Percentiles rank a stretch among this genome's conserved stretches.
Conservation (phyloP, 1,140 invertebrate genomes). For the Amphibalanus amphitrite region DNA sequence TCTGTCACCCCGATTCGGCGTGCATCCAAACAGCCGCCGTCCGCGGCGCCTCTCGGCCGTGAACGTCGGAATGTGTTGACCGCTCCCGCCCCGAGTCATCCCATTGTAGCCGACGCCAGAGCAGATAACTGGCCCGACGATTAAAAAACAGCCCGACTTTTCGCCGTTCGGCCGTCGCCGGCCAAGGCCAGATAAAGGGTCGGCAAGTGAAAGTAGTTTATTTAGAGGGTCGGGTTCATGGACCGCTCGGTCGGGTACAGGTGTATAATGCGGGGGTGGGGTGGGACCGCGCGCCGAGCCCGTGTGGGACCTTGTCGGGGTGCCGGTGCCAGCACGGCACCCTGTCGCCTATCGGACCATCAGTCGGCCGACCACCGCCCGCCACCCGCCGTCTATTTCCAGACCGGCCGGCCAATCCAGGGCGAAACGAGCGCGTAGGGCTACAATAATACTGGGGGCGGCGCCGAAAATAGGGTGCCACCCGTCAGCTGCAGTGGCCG, state of each 20-base stretch:
- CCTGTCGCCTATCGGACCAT: not conserved
- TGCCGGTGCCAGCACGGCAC: not conserved
- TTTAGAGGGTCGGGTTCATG: not conserved
- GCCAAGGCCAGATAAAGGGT: not conserved
- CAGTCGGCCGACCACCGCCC: no score
- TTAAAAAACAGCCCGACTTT: not conserved
- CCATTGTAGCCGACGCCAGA: not conserved
- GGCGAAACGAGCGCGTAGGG: not conserved
- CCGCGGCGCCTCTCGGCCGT: not conserved
- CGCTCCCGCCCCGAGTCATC: not conserved
- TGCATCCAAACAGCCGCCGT: not conserved
- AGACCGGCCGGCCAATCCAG: not conserved
- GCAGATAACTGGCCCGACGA: not conserved
- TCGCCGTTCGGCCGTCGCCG: no score
- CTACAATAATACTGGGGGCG: not conserved
- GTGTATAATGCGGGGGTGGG: not conserved
- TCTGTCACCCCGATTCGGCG: not conserved
- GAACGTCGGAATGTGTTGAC: not conserved
- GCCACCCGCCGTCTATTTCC: not conserved
- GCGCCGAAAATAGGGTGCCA: not conserved
- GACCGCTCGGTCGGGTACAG: not conserved
- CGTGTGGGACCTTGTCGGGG: no score
- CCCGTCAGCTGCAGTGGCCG: not conserved
- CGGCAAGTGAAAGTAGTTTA: not conserved
- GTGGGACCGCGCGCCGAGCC: no score